phyloP scores from a whole-genome alignment of 2,113 vertebrate species.

The Coryphaenoides rupestris region DNA sequence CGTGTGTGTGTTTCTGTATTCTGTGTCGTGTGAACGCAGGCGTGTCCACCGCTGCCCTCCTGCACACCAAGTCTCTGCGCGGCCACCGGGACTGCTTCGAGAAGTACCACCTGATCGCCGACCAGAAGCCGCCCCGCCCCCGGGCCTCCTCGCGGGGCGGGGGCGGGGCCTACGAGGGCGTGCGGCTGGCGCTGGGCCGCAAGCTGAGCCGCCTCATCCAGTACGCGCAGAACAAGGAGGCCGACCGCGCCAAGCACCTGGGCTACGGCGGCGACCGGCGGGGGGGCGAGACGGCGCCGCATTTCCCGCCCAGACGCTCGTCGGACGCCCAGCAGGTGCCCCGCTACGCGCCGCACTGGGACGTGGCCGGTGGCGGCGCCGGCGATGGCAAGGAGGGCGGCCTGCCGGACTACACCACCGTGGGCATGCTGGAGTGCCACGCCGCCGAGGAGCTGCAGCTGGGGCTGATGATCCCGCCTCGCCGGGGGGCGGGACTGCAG shows the following conservation, averaged over 20 bases:
- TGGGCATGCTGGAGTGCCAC: conserved; percentile 75
- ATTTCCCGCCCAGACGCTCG: too few relatives aligned
- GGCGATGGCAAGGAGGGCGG: too few relatives aligned
- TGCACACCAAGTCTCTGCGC: conserved; percentile 88
- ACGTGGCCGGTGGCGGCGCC: conserved; percentile 64
- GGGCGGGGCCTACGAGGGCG: conserved; percentile 87
- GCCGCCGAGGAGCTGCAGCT: conserved; percentile 67
- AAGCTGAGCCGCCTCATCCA: conserved; percentile 93
- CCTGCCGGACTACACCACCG: conserved; percentile 71
- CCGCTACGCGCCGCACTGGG: conserved; percentile 86
- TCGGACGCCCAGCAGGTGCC: conserved; percentile 90
- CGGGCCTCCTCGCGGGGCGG: too few relatives aligned
- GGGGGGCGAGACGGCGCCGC: conserved; percentile 77
- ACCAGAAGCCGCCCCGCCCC: conserved; percentile 87
- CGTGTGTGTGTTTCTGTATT: conserved; percentile 4
- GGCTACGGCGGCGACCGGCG: conserved; percentile 64
- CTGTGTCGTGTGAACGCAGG: conserved; percentile 52
- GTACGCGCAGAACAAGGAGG: conserved; percentile 92
- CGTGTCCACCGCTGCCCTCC: conserved; percentile 59
- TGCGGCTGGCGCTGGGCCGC: conserved; percentile 90
- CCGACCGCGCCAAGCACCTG: conserved; percentile 77
- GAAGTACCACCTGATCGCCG: conserved; percentile 95
- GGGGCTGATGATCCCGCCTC: conserved; percentile 64
- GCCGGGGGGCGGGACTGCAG: conserved; percentile 52
- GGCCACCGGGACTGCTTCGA: conserved; percentile 98